These are phyloP conservation scores for Caenorhabditis sp. DNA, from an alignment of 2,888 invertebrate genomes.

Conservation along the genomic window DNA sequence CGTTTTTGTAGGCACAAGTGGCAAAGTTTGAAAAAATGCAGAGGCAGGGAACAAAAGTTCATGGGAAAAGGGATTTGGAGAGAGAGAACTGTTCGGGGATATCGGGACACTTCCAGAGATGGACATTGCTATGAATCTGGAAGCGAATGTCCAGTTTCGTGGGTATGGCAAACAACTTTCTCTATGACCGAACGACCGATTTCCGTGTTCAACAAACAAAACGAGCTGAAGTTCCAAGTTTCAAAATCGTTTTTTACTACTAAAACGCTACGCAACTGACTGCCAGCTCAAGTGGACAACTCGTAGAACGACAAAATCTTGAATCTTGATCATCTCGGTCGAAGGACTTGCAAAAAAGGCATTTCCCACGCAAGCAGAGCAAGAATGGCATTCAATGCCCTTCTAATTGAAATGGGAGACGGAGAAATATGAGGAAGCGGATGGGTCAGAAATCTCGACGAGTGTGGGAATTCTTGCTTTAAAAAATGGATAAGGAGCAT, in stretches of 20 bases:
- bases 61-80: background rate
- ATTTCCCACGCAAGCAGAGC: background rate
- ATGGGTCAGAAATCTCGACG: slow-evolving; percentile 11
- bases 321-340: background rate
- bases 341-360: slow-evolving; percentile 16
- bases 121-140: background rate
- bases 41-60: slow-evolving; percentile 1
- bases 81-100: background rate
- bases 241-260: too few species aligned
- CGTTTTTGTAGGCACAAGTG: slow-evolving; percentile 18
- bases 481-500: slow-evolving; percentile 10
- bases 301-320: background rate
- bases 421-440: background rate
- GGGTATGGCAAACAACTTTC: too few species aligned
- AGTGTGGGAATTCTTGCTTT: background rate
- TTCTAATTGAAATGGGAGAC: slow-evolving; percentile 7
- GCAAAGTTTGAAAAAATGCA: background rate
- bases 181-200: too few species aligned
- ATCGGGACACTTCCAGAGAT: too few species aligned
- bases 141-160: too few species aligned
- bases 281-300: slow-evolving; percentile 5
- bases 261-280: too few species aligned
- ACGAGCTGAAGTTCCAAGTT: background rate
- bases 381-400: background rate
- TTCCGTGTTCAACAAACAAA: background rate